Evolutionary conservation across 2,113 vertebrate genomes (phyloP).

Genomic region (Scalopus aquaticus): DNA sequence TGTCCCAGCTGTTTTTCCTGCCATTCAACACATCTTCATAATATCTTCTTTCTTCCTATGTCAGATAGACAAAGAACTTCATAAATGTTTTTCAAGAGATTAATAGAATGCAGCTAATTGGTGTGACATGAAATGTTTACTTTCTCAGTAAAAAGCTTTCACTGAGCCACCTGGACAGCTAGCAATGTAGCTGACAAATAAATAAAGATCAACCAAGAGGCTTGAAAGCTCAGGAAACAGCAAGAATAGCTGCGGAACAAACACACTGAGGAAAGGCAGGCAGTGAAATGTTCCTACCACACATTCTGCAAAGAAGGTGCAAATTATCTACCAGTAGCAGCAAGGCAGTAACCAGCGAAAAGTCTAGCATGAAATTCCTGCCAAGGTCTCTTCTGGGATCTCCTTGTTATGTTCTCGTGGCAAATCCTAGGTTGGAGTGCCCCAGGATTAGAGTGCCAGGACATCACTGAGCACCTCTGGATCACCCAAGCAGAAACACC

Average conservation of each 20-base stretch:
- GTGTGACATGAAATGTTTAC: not conserved
- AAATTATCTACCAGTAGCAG: not conserved
- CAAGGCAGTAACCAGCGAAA: too few relatives aligned
- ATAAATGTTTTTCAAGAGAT: too few relatives aligned
- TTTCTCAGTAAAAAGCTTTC: not conserved
- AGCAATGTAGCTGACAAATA: not conserved
- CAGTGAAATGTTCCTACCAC: not conserved
- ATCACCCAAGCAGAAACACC: not conserved
- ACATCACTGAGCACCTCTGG: not conserved
- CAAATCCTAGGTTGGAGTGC: too few relatives aligned
- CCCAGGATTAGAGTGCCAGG: too few relatives aligned
- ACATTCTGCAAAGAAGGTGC: too few relatives aligned
- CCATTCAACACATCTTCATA: conserved; percentile 39
- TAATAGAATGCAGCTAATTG: not conserved
- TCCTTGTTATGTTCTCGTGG: not conserved
- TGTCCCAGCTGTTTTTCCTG: conserved; percentile 52
- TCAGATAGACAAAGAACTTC: conserved; percentile 55
- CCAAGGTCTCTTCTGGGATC: not conserved
- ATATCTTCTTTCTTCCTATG: not conserved
- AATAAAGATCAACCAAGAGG: not conserved
- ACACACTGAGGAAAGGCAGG: too few relatives aligned
- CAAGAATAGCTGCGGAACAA: not conserved
- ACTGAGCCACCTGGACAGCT: not conserved
- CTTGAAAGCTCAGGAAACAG: not conserved
- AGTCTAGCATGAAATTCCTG: rapidly evolving